These are phyloP conservation scores for Pollenia angustigena DNA, from an alignment of 2,888 invertebrate species.

Conservation along the genomic window DNA sequence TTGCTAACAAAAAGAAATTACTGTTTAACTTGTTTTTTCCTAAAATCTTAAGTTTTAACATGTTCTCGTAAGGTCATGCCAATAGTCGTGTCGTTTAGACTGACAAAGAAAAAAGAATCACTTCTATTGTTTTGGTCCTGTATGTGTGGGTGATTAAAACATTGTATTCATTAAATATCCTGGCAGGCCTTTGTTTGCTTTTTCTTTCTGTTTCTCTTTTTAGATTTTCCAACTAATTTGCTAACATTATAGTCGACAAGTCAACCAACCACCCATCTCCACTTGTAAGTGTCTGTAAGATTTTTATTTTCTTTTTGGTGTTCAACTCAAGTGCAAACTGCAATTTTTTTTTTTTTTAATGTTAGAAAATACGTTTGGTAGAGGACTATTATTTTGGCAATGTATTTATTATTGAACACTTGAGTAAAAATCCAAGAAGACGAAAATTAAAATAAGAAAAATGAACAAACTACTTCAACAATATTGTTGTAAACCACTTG, in stretches of 20 bases:
- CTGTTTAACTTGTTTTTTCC: conserved; percentile 34
- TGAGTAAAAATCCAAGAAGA: conserved; percentile 33
- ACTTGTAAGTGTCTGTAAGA: conserved; percentile 12
- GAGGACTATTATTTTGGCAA: conserved; percentile 64
- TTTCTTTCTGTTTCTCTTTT: not conserved
- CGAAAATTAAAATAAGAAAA: conserved; percentile 7
- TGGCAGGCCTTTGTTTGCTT: conserved; percentile 46
- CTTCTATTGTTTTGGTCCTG: conserved; percentile 16
- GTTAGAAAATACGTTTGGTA: not conserved
- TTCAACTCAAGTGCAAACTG: conserved; percentile 56
- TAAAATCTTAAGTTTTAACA: conserved; percentile 28
- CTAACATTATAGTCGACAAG: conserved; percentile 50
- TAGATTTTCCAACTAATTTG: conserved; percentile 55
- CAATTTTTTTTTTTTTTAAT: conserved; percentile 27
- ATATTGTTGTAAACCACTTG: conserved; percentile 72
- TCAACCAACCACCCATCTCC: conserved; percentile 36
- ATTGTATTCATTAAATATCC: conserved; percentile 41
- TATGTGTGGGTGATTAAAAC: not conserved
- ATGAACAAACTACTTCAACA: conserved; percentile 56
- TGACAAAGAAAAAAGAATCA: not conserved
- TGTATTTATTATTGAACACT: conserved; percentile 47
- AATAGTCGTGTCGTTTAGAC: conserved; percentile 46
- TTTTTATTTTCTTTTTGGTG: conserved; percentile 17
- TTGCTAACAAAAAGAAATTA: not conserved
- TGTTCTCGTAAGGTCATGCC: conserved; percentile 47